Evolutionary conservation across 1,140 invertebrate species (phyloP), one percentile per base, ranked within the genome.

Genomic region (Cryptotermes secundus): DNA sequence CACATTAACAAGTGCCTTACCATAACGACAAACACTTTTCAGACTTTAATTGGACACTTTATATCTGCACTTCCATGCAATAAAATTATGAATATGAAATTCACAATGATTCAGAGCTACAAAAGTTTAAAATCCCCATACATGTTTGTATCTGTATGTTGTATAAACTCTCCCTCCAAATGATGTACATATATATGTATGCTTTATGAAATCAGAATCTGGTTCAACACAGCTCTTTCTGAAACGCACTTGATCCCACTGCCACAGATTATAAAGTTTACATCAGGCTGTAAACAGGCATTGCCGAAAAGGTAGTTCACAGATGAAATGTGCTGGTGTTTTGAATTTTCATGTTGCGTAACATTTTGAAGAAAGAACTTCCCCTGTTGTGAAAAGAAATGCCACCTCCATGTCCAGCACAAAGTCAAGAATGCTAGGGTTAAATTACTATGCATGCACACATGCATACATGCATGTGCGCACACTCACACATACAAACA

Each of bases 41-140:
- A n/a, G 16, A 19, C 19, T 49, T 22, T 49, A 19, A 1, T 49
- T 16, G 45, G 14, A n/a, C 26, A 1, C 7, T 72, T 31, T 10
- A 9, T 72, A 12, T n/a, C 59, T 31, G 59, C 26, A 31, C 26
- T 65, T 65, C 6, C 59, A 72, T n/a, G 31, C 59, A 31, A 59
- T 22, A 59, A 31, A 72, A 72, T n/a, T 72, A n/a, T 31, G 59
- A 72, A 72, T 16, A 3, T 16, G 16, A 16, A 59, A 31, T n/a
- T 72, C 59, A 72, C 3, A 3, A 2, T 0, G 26, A 72, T 72
- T 72, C 59, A 72, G 59, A 72, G 59, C 59, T 72, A 72, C 59
- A 72, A 72, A 72, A 72, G n/a, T 72, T 72, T 72, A 72, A 72
- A 72, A 72, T 9, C n/a, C 26, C 59, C n/a, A 31, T 49, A 49